Conservation (phyloP, 2,888 invertebrate genomes). For the Apodemia duryi region DNA sequence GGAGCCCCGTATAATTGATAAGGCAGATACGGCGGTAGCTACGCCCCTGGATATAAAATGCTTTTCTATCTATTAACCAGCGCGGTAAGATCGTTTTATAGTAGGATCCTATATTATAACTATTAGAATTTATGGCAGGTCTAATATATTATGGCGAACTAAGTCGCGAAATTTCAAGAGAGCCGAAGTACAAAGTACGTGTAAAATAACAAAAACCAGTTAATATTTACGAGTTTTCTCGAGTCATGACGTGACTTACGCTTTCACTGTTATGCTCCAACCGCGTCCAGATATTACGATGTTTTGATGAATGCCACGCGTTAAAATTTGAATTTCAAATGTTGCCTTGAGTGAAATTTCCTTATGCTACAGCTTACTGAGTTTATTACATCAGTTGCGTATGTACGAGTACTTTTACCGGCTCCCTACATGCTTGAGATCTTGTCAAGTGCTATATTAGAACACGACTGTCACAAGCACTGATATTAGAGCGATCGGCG, state of each 20-base stretch:
- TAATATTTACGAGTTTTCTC: constrained; percentile 47
- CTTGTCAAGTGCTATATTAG: too few relatives aligned
- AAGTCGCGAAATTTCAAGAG: background rate
- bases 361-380: constrained; percentile 19
- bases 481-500: too few relatives aligned
- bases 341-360: constrained; percentile 19
- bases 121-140: too few relatives aligned
- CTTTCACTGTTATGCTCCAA: constrained; percentile 40
- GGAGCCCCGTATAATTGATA: too few relatives aligned
- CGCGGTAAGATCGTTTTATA: too few relatives aligned
- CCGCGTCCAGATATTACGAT: constrained; percentile 21
- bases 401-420: too few relatives aligned
- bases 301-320: constrained; percentile 18
- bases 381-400: constrained; percentile 9
- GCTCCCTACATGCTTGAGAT: too few relatives aligned
- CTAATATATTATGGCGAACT: too few relatives aligned
- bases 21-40: too few relatives aligned
- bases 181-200: constrained; percentile 1
- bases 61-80: too few relatives aligned
- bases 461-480: too few relatives aligned
- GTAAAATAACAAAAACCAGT: constrained; percentile 28
- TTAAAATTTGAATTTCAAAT: constrained; percentile 19
- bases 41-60: too few relatives aligned
- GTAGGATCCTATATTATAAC: background rate
- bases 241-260: constrained; percentile 37